Base-by-base conservation (phyloP, 2,113 vertebrate species). In the Silurus asotus region DNA sequence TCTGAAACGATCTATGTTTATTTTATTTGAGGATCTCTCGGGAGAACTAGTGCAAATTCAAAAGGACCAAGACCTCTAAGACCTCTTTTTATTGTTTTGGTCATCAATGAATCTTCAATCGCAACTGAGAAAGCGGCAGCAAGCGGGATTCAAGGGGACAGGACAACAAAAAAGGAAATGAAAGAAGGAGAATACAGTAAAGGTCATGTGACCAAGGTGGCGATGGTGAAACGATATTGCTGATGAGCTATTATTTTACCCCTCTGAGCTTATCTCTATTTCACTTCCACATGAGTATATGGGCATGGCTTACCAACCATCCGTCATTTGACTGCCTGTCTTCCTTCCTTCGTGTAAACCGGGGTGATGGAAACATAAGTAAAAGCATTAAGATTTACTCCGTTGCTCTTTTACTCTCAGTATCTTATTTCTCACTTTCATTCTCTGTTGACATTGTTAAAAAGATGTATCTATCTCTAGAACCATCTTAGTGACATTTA, bases 171-270 rank as follows among this genome's bases (percentile, higher is more conserved):
- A 81, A 20, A 84, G 67, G 65, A 65, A 64, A 83, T 49, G 64
- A 90, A 79, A 89, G 51, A 53, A 87, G 82, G 25, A 82, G 81
- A 91, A 90, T 84, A 17, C 69, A 89, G 28, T 85, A 84, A 93
- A 93, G 91, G 91, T 93, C 91, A 88, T 86, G 87, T 87, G 84
- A 84, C 48, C 65, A 84, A 87, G 51, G 37, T 82, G 77, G 78
- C 23, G 87, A 92, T 84, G 88, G 88, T 87, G 79, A 88, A 89
- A 90, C 87, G 89, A 93, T 93, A 93, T 91, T 88, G 83, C 86
- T 92, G 91, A 94, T 92, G 90, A 92, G 88, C 90, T 93, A 88
- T 92, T 90, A 92, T 92, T 89, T 91, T 45, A 90, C 88, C 64
- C 72, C 87, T 84, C 61, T 48, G 84, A 78, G 87, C 89, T 92